Evolutionary conservation across 2,797 vertebrate genomes (phyloP).

Genomic region (Myripristis jacobus): DNA sequence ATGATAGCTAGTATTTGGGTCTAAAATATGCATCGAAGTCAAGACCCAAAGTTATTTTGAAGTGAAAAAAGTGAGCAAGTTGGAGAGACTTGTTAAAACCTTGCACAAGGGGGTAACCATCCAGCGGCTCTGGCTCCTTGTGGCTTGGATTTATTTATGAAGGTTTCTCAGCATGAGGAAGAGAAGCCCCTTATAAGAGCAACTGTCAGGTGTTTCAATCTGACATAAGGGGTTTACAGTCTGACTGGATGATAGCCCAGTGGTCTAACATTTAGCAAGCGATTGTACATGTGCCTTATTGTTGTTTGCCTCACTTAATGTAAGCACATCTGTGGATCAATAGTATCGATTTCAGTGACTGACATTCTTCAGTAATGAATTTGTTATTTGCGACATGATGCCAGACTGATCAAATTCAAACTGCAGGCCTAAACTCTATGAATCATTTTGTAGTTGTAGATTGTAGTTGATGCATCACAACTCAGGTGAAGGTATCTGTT

Average conservation of each 20-base stretch:
- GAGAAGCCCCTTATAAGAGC: not conserved
- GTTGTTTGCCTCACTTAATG: not conserved
- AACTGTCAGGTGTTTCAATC: not conserved
- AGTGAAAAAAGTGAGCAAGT: not conserved
- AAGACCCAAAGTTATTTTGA: not conserved
- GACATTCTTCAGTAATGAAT: constrained; percentile 1
- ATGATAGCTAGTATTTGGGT: not conserved
- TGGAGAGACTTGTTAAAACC: not conserved
- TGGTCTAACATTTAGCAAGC: not conserved
- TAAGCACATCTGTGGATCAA: constrained; percentile 27
- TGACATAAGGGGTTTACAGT: not conserved
- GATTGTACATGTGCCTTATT: not conserved
- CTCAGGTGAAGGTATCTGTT: constrained; percentile 7
- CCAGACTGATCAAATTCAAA: not conserved
- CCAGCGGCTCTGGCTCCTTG: not conserved
- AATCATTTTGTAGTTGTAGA: fast-evolving
- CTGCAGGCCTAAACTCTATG: not conserved
- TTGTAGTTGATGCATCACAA: not conserved
- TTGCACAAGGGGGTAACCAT: not conserved
- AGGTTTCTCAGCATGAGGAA: not conserved
- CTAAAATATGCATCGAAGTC: not conserved
- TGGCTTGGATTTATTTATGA: not conserved
- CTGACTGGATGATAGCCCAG: not conserved
- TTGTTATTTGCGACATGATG: not conserved
- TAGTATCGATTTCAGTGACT: constrained; percentile 10